Base-by-base conservation (phyloP, 2,113 vertebrate species). In the Brachypteracias leptosomus region DNA sequence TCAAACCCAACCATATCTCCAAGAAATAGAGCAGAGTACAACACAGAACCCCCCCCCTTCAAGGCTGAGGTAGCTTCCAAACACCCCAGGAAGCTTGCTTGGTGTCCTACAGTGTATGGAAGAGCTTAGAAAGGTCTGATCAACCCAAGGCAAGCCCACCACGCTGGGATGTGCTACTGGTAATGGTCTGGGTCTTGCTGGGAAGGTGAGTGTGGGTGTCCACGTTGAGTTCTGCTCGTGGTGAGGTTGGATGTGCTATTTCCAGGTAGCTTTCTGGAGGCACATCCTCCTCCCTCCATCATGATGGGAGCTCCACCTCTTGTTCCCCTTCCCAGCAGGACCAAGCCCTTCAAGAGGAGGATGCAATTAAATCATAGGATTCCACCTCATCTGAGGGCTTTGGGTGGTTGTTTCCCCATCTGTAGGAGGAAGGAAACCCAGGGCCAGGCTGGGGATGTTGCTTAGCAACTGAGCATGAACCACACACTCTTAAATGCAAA, bases 391-490 rank as follows among this genome's bases (percentile, higher is more conserved):
- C 84, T 36, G 74, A 88, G 90, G 68, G 67, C 63, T 93, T 82
- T 63, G 47, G 57, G 63, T 55, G 73, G 67, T 63, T 61, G 62
- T 88, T 89, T 79, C 70, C 70, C 59, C 68, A 57, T 89, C 71
- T 93, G 92, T 78, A 91, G 90, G 61, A 96, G 59, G 85, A 92
- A 90, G 93, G 92, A 94, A 93, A 79, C 66, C 93, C 82, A 44
- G 63, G 72, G 49, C 92, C 86, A 57, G 38, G 2, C 33, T 86
- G 86, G 95, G 96, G 67, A 93, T 57, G 96, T 97, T 96, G 95
- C 96, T 77, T 96, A 92, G 96, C 95, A 96, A 97, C 96, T 16
- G 72, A 90, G 71, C 47, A 1, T 31, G 84, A 82, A 75, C 68
- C 4, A 11, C 52, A 85, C 18, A 6, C 66, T 3, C 16, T 62